Conservation (phyloP, 2,888 invertebrate genomes). For the Clitarchus hookeri region DNA sequence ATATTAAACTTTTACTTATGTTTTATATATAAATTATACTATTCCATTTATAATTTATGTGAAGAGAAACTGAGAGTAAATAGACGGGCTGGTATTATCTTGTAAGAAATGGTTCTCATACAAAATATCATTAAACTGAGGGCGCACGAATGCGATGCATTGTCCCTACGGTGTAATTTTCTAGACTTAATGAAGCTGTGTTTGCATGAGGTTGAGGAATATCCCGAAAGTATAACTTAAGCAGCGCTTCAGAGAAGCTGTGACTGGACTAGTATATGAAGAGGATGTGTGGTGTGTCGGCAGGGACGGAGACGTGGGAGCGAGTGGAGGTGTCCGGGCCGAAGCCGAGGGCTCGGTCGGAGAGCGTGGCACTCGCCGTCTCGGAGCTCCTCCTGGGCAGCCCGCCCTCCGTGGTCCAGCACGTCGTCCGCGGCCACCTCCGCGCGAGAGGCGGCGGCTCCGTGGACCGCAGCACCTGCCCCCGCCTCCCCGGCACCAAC, state of each 20-base stretch:
- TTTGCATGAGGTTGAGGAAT: too few species aligned
- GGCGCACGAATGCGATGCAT: too few species aligned
- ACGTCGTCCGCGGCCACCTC: conserved; percentile 41
- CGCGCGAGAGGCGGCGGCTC: conserved; percentile 49
- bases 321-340: conserved; percentile 64
- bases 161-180: too few species aligned
- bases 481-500: conserved; percentile 53
- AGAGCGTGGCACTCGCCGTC: conserved; percentile 68
- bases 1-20: too few species aligned
- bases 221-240: too few species aligned
- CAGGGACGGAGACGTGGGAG: conserved; percentile 78
- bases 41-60: not conserved
- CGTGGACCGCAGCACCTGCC: conserved; percentile 48
- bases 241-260: not conserved
- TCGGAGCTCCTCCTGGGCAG: conserved; percentile 60
- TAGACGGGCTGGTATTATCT: too few species aligned
- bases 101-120: too few species aligned
- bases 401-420: conserved; percentile 20
- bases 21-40: conserved; percentile 1
- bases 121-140: too few species aligned
- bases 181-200: too few species aligned
- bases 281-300: conserved; percentile 42
- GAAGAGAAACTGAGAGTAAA: too few species aligned
- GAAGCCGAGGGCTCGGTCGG: conserved; percentile 71
- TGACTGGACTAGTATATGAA: too few species aligned